These are phyloP conservation scores for Ispidina lecontei DNA, from an alignment of 2,797 vertebrate species.

Conservation along the genomic window DNA sequence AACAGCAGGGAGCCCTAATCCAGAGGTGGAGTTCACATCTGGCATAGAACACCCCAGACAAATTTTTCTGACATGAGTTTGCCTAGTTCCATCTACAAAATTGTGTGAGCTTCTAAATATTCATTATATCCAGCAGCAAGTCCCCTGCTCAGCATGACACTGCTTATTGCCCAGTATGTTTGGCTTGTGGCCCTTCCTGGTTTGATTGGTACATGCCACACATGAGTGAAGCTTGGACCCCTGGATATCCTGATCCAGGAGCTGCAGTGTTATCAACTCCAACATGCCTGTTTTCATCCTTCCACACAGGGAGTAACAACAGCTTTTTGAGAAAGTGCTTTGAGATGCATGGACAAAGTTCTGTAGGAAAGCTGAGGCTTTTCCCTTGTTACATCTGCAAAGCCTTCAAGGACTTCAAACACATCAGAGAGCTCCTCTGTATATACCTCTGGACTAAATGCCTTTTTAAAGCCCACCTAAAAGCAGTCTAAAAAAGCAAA, in stretches of 20 bases:
- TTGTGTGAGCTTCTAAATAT: not conserved
- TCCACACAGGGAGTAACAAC: not conserved
- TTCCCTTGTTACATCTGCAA: not conserved
- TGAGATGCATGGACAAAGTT: not conserved
- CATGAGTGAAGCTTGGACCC: not conserved
- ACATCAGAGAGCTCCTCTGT: not conserved
- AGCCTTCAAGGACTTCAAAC: not conserved
- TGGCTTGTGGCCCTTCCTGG: not conserved
- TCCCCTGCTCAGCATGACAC: fast-evolving
- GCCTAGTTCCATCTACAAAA: not conserved
- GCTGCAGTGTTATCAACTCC: fast-evolving
- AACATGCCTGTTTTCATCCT: not conserved
- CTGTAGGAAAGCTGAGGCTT: not conserved
- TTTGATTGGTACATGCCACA: not conserved
- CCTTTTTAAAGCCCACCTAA: not conserved
- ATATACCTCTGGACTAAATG: not conserved
- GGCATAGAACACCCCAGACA: fast-evolving
- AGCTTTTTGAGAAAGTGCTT: not conserved
- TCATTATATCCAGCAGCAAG: not conserved
- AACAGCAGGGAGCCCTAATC: not conserved
- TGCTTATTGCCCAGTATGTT: not conserved
- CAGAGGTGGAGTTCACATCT: not conserved
- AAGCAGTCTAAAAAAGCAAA: not conserved
- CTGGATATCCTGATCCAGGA: not conserved
- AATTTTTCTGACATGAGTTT: not conserved